A percentile compares a stretch with the other conserved stretches of the same genome.
Evolutionary conservation across 2,888 invertebrate genomes (phyloP).

Genomic region (Caenorhabditis sp.): DNA sequence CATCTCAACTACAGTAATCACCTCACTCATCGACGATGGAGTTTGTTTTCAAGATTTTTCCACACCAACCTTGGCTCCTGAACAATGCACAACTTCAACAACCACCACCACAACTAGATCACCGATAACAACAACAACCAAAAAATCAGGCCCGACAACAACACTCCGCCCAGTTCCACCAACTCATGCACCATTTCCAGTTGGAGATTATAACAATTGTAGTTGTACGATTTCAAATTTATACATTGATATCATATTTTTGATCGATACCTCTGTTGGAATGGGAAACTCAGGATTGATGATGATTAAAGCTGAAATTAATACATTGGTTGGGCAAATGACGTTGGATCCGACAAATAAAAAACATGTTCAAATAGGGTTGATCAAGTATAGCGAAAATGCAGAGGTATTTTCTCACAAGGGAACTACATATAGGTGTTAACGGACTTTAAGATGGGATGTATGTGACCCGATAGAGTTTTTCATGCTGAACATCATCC

Average conservation of each 20-base stretch:
- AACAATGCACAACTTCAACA: conserved; percentile 29
- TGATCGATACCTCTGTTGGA: conserved; percentile 27
- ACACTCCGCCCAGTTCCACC: conserved; percentile 15
- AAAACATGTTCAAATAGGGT: conserved; percentile 34
- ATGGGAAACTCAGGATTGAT: conserved; percentile 26
- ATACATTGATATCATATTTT: conserved; percentile 37
- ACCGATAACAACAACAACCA: conserved; percentile 7
- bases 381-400: conserved; percentile 30
- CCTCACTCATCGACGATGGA: conserved; percentile 30
- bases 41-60: conserved; percentile 33
- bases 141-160: conserved; percentile 9
- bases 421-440: too few relatives aligned
- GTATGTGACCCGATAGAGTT: too few relatives aligned
- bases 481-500: too few relatives aligned
- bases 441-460: too few relatives aligned
- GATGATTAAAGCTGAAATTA: conserved; percentile 39
- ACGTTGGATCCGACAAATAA: conserved; percentile 18
- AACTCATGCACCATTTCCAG: conserved; percentile 35
- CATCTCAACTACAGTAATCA: conserved; percentile 16
- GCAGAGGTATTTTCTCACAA: conserved; percentile 30
- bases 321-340: conserved; percentile 33
- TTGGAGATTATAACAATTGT: conserved; percentile 38
- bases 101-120: conserved; percentile 14
- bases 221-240: conserved; percentile 25
- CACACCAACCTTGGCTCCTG: conserved; percentile 10